phyloP scores from a whole-genome alignment of 2,888 invertebrate species.

The Sinelater perroti region DNA sequence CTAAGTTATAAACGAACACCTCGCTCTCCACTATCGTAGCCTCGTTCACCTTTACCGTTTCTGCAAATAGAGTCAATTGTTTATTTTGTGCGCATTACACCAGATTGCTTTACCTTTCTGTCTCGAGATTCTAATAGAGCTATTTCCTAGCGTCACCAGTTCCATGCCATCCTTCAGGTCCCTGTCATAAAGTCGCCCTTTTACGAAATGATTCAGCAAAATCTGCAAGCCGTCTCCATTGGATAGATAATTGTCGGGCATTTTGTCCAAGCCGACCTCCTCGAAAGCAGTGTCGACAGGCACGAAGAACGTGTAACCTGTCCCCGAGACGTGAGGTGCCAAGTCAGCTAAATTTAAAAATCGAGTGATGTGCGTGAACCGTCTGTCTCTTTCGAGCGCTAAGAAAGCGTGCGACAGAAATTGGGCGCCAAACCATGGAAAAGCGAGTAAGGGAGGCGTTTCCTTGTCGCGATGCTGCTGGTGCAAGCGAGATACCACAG shows the following conservation, averaged over 20 bases:
- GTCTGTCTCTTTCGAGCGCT: slow-evolving; percentile 66
- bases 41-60: slow-evolving; percentile 65
- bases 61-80: slow-evolving; percentile 49
- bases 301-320: slow-evolving; percentile 75
- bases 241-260: slow-evolving; percentile 67
- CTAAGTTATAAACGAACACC: slow-evolving; percentile 71
- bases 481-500: slow-evolving; percentile 68
- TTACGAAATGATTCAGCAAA: slow-evolving; percentile 70
- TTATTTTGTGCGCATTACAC: background rate
- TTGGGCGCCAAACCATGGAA: slow-evolving; percentile 72
- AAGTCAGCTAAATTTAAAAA: slow-evolving; percentile 71
- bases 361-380: slow-evolving; percentile 67
- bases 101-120: slow-evolving; percentile 54
- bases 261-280: slow-evolving; percentile 66
- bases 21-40: slow-evolving; percentile 69
- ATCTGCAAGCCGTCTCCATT: slow-evolving; percentile 67
- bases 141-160: slow-evolving; percentile 66
- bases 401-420: slow-evolving; percentile 71
- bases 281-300: slow-evolving; percentile 74
- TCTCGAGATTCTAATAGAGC: slow-evolving; percentile 64
- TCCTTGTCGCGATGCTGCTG: slow-evolving; percentile 72
- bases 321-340: slow-evolving; percentile 69
- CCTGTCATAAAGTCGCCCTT: slow-evolving; percentile 68
- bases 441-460: slow-evolving; percentile 70
- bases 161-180: slow-evolving; percentile 66